Conservation (phyloP, 2,888 invertebrate species). For the Himalopsyche tibetana region DNA sequence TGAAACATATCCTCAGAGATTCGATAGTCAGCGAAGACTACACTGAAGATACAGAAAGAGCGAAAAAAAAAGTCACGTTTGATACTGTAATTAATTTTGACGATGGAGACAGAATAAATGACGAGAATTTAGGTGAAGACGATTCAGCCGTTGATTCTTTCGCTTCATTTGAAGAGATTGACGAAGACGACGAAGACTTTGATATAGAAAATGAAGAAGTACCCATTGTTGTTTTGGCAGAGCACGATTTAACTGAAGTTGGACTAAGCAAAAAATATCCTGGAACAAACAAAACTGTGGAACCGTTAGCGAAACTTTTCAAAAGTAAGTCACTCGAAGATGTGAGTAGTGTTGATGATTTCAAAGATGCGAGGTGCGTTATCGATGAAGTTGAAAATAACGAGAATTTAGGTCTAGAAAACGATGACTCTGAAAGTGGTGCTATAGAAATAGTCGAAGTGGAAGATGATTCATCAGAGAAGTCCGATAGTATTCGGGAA, state of each 20-base stretch:
- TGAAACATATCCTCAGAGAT: conserved; percentile 62
- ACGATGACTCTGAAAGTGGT: conserved; percentile 22
- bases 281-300: conserved; percentile 20
- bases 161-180: conserved; percentile 62
- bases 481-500: conserved; percentile 64
- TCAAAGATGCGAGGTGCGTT: conserved; percentile 48
- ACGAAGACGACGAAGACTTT: conserved; percentile 57
- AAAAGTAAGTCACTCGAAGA: conserved; percentile 41
- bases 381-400: conserved; percentile 60
- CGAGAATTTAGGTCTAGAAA: conserved; percentile 58
- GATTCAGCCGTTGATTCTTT: conserved; percentile 59
- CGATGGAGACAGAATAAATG: conserved; percentile 72
- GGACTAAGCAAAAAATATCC: background rate
- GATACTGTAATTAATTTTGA: conserved; percentile 76
- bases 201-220: conserved; percentile 60
- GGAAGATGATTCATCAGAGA: conserved; percentile 64
- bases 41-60: conserved; percentile 48
- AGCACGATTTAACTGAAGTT: conserved; percentile 44
- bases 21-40: conserved; percentile 9
- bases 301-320: conserved; percentile 25
- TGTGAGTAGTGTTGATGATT: conserved; percentile 26
- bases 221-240: conserved; percentile 44
- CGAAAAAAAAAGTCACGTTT: conserved; percentile 74
- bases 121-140: conserved; percentile 55
- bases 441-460: conserved; percentile 44